Conservation (phyloP, 1,140 invertebrate genomes). For the Mactra quadrangularis region DNA sequence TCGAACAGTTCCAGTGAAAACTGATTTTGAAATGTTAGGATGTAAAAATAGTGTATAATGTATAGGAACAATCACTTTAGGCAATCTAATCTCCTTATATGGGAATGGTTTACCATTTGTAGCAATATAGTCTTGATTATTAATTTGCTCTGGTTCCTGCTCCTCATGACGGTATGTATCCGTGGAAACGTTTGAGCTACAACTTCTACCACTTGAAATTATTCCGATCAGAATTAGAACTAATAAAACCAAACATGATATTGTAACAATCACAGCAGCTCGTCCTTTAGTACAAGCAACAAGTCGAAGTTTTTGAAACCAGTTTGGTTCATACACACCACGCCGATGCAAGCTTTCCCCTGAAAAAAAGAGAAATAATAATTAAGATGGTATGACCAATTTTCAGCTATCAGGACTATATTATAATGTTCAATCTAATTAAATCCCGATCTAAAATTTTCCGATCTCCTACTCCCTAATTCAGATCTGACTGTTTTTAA, state of each 20-base stretch:
- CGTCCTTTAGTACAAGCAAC: conserved; percentile 94
- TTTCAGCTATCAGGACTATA: not conserved
- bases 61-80: conserved; percentile 90
- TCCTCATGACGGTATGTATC: conserved; percentile 23
- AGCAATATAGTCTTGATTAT: conserved; percentile 84
- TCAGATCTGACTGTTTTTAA: no score
- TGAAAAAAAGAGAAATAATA: conserved; percentile 86
- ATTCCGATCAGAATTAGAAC: conserved; percentile 93
- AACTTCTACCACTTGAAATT: conserved; percentile 89
- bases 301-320: conserved; percentile 88
- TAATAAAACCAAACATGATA: conserved; percentile 91
- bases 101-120: conserved; percentile 91
- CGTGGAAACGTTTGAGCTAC: conserved; percentile 32
- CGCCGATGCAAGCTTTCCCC: conserved; percentile 88
- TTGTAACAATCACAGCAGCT: conserved; percentile 90
- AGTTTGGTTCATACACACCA: conserved; percentile 87
- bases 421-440: no score
- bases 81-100: conserved; percentile 94
- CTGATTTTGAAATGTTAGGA: conserved; percentile 94
- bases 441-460: not conserved
- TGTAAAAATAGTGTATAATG: conserved; percentile 96
- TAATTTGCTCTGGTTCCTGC: not conserved
- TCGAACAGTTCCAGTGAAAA: conserved; percentile 82
- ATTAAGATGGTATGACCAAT: conserved; percentile 66
- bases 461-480: not conserved